Evolutionary conservation across 1,140 invertebrate genomes (phyloP), one percentile per base, ranked within the genome.

Genomic region (Harpegnathos saltator): DNA sequence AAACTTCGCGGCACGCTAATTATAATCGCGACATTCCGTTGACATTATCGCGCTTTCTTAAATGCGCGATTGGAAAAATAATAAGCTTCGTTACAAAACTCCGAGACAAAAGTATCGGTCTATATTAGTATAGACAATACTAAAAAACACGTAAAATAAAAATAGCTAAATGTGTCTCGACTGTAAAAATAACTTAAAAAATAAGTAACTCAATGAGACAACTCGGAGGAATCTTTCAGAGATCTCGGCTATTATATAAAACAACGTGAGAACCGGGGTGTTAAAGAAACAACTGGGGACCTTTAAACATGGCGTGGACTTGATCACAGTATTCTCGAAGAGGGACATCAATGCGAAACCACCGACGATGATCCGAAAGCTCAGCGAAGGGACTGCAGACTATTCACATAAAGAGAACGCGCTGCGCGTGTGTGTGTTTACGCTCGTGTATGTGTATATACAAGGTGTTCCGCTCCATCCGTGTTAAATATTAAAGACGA

Each of bases 351-450:
- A 77, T 66, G 61, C 62, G 74, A 77, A 77, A 77, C 74, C 74
- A 77, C 74, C 74, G 74, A 77, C 74, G 61, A 77, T 77, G 61
- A 77, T 77, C 74, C 74, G 74, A 77, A 50, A 77, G 61, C 44
- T 19, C 44, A 77, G 44, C 74, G 29, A 77, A 77, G 29, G 61
- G 48, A 77, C 62, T 66, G 74, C 74, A 66, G 38, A 19, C 72
- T 29, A 24, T 29, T 75, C 58, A 63, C 38, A 63, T n/a, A 75
- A 63, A 63, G 58, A 75, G 58, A 75, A 77, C 15, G 29, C 22
- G 19, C 33, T 44, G n/a, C 5, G n/a, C 19, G 44, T 14, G 63
- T 26, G 75, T 69, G 75, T 17, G 63, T 52, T 54, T 54, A 19
- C 29, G 33, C 19, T 56, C 29, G 24, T 69, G n/a, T 58, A 26